phyloP scores from a whole-genome alignment of 2,888 invertebrate genomes.

The Patella depressa region DNA sequence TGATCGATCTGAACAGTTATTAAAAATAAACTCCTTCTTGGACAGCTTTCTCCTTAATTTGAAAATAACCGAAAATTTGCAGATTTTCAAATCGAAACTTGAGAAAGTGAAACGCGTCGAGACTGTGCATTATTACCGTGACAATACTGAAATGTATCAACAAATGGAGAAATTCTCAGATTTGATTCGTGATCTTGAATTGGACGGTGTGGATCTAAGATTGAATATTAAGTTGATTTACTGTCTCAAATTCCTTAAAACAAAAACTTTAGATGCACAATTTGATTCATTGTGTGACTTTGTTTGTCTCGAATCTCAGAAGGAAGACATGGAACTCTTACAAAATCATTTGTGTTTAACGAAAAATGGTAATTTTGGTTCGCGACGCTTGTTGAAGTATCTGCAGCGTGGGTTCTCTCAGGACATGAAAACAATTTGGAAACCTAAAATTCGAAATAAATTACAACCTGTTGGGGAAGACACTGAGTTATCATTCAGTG shows the following conservation, averaged over 20 bases:
- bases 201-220: not conserved
- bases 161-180: slow-evolving; percentile 3
- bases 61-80: not conserved
- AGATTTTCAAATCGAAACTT: not conserved
- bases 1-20: not conserved
- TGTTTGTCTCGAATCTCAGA: slow-evolving; percentile 6
- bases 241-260: not conserved
- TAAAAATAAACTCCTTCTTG: not conserved
- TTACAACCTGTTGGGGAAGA: slow-evolving; percentile 1
- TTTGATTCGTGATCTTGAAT: not conserved
- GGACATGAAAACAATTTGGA: slow-evolving; percentile 7
- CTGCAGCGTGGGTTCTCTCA: not conserved
- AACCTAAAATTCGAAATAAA: not conserved
- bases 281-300: slow-evolving; percentile 1
- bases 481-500: not conserved
- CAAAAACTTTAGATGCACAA: not conserved
- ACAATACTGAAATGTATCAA: not conserved
- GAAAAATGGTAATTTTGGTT: slow-evolving; percentile 8
- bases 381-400: not conserved
- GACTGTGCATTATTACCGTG: not conserved
- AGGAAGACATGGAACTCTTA: slow-evolving; percentile 6
- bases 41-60: not conserved
- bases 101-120: not conserved
- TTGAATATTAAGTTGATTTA: not conserved
- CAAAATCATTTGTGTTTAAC: slow-evolving; percentile 8